Conservation (phyloP, 2,888 invertebrate genomes). For the Alsophila aescularia region DNA sequence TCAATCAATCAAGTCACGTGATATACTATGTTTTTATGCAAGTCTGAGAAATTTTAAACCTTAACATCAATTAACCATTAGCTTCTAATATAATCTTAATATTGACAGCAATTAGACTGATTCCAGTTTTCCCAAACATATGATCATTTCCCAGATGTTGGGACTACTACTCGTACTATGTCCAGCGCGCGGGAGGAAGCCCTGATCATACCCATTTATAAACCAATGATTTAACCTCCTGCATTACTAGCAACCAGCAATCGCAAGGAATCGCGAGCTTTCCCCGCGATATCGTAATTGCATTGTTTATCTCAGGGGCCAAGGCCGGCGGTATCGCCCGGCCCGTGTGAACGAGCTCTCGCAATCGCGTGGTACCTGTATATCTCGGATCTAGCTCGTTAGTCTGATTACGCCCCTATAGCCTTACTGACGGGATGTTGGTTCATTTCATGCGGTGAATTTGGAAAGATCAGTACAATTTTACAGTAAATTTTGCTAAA, state of each 20-base stretch:
- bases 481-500: too few species aligned
- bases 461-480: slow-evolving; percentile 14
- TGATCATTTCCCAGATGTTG: too few species aligned
- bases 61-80: too few species aligned
- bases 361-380: slow-evolving; percentile 10
- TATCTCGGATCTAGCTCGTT: slow-evolving; percentile 35
- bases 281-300: slow-evolving; percentile 61
- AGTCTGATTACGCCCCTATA: slow-evolving; percentile 38
- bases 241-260: slow-evolving; percentile 21
- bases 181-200: too few species aligned
- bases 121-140: too few species aligned
- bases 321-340: slow-evolving; percentile 70
- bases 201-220: neutral
- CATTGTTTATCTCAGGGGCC: slow-evolving; percentile 71
- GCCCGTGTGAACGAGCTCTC: slow-evolving; percentile 48
- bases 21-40: too few species aligned
- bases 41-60: too few species aligned
- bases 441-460: slow-evolving; percentile 24
- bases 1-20: too few species aligned
- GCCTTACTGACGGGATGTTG: slow-evolving; percentile 17
- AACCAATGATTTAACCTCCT: slow-evolving; percentile 2
- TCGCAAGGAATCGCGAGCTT: slow-evolving; percentile 40
- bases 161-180: too few species aligned
- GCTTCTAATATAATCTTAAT: too few species aligned
- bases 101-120: too few species aligned